Conservation (phyloP, 2,113 vertebrate genomes). For the Pteropus alecto region DNA sequence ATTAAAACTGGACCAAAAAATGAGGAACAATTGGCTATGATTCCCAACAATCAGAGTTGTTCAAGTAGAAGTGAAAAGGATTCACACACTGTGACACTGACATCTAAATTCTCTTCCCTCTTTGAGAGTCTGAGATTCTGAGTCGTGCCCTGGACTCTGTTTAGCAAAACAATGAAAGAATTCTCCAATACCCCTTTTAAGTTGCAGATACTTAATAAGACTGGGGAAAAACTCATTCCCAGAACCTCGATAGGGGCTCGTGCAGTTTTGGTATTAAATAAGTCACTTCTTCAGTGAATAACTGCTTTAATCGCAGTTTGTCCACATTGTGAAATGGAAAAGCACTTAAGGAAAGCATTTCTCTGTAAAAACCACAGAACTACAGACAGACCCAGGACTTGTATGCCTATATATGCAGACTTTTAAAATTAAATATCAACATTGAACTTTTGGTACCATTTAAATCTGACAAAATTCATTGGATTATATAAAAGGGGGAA, state of each 20-base stretch:
- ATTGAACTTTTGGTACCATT: not conserved
- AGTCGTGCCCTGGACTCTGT: not conserved
- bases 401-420: not conserved
- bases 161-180: not conserved
- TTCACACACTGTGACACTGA: not conserved
- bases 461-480: slow-evolving; percentile 1
- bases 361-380: not conserved
- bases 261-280: not conserved
- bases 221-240: not conserved
- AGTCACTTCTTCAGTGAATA: not conserved
- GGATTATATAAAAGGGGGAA: not conserved
- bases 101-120: not conserved
- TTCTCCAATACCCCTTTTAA: not conserved
- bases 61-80: not conserved
- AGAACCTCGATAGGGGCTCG: not conserved
- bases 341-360: not conserved
- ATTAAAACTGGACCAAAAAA: not conserved
- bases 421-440: not conserved
- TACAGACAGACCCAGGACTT: not conserved
- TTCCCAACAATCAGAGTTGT: not conserved
- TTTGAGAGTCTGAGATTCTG: not conserved
- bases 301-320: not conserved
- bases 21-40: not conserved
- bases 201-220: not conserved
- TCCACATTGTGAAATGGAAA: not conserved